Percentiles rank a stretch among this genome's conserved stretches.
Evolutionary conservation across 2,888 invertebrate species (phyloP).

Genomic region (Salticus scenicus): DNA sequence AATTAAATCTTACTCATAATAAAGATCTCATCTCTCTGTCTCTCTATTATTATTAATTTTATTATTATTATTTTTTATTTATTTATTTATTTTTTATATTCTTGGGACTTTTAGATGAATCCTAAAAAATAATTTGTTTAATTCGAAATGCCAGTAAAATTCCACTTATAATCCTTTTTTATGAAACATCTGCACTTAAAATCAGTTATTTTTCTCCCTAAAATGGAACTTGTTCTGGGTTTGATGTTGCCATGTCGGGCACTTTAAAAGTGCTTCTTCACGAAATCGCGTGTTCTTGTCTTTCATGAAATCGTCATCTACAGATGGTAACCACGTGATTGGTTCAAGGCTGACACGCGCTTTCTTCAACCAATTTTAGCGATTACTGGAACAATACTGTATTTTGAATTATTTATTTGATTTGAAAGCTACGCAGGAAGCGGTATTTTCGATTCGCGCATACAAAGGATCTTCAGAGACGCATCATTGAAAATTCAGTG

Average conservation of each 20-base stretch:
- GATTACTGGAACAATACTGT: constrained; percentile 68
- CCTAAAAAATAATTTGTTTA: no score
- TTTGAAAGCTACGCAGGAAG: constrained; percentile 55
- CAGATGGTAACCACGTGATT: constrained; percentile 42
- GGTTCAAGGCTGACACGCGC: constrained; percentile 67
- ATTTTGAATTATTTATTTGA: constrained; percentile 57
- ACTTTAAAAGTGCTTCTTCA: constrained; percentile 46
- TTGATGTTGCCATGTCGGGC: constrained; percentile 39
- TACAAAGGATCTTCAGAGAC: constrained; percentile 50
- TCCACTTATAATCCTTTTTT: no score
- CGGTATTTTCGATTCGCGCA: constrained; percentile 42
- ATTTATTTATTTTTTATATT: no score
- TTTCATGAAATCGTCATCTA: constrained; percentile 35
- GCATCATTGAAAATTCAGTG: constrained; percentile 38
- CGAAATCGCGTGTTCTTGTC: constrained; percentile 51
- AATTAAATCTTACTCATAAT: no score
- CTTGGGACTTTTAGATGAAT: no score
- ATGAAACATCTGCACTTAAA: neutral
- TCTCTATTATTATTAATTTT: no score
- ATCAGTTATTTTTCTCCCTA: neutral
- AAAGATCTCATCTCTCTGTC: no score
- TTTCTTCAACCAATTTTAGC: constrained; percentile 56
- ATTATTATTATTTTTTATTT: no score
- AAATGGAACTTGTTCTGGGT: constrained; percentile 34
- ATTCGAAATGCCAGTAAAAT: no score